These are phyloP conservation scores for Brachionus rotundiformis DNA, from an alignment of 1,140 invertebrate genomes.

Conservation along the genomic window DNA sequence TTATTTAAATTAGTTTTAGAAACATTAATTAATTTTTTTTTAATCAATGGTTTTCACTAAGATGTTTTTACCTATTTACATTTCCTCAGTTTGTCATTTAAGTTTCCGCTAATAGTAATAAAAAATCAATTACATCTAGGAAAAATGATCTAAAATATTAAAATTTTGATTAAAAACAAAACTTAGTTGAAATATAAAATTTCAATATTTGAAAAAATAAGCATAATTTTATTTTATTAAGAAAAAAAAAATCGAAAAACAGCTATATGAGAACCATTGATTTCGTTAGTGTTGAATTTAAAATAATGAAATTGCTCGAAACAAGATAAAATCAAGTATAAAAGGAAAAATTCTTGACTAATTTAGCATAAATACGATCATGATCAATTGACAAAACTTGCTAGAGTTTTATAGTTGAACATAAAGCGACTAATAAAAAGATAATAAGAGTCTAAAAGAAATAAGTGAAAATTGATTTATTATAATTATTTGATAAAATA, in stretches of 20 bases:
- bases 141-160: background rate
- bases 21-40: too few relatives aligned
- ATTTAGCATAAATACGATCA: slow-evolving; percentile 14
- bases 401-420: background rate
- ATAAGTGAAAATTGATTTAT: slow-evolving; percentile 1
- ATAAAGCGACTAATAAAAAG: background rate
- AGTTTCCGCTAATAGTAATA: background rate
- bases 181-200: background rate
- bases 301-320: background rate
- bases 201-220: background rate
- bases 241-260: too few relatives aligned
- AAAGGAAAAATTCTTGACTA: background rate
- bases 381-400: background rate
- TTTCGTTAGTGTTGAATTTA: background rate
- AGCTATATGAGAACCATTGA: too few relatives aligned
- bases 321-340: background rate
- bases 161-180: background rate
- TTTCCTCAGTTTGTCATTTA: background rate
- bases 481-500: slow-evolving; percentile 19
- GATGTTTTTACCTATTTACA: background rate
- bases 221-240: background rate
- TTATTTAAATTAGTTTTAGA: too few relatives aligned
- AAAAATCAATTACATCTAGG: background rate
- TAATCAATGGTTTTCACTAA: too few relatives aligned
- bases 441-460: background rate